Evolutionary conservation across 1,140 invertebrate genomes (phyloP).

Genomic region (Heliconius melpomene): DNA sequence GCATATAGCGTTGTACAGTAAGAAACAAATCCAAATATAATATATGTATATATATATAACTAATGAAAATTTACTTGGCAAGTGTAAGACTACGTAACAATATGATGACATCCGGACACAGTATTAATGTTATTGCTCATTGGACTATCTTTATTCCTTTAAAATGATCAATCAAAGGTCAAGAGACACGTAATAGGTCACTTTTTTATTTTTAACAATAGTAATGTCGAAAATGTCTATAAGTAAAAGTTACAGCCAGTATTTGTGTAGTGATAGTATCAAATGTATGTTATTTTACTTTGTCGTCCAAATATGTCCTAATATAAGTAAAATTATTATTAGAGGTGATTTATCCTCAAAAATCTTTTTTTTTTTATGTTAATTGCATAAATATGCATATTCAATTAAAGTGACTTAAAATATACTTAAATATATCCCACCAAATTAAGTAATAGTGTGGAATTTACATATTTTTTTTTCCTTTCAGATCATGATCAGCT

Average conservation of each 20-base stretch:
- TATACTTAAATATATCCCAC: no score
- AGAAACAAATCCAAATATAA: not conserved
- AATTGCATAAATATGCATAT: no score
- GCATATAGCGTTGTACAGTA: not conserved
- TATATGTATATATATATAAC: no score
- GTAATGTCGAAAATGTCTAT: conserved; percentile 18
- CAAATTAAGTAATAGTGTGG: no score
- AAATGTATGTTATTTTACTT: not conserved
- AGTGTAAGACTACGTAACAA: not conserved
- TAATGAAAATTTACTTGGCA: not conserved
- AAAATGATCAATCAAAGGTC: conserved; percentile 38
- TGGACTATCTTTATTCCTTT: conserved; percentile 21
- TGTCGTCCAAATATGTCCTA: not conserved
- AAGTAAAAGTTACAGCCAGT: not conserved
- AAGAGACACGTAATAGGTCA: conserved; percentile 43
- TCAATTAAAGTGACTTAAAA: no score
- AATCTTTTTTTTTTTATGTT: no score
- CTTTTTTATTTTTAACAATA: conserved; percentile 31
- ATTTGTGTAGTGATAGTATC: no score
- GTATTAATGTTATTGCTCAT: conserved; percentile 16
- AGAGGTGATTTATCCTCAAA: no score
- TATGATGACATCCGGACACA: conserved; percentile 10
- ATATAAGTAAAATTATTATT: no score
- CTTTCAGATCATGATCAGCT: conserved; percentile 35
- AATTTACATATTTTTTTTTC: not conserved